phyloP scores from a whole-genome alignment of 2,113 vertebrate species.

The Varanus komodoensis region DNA sequence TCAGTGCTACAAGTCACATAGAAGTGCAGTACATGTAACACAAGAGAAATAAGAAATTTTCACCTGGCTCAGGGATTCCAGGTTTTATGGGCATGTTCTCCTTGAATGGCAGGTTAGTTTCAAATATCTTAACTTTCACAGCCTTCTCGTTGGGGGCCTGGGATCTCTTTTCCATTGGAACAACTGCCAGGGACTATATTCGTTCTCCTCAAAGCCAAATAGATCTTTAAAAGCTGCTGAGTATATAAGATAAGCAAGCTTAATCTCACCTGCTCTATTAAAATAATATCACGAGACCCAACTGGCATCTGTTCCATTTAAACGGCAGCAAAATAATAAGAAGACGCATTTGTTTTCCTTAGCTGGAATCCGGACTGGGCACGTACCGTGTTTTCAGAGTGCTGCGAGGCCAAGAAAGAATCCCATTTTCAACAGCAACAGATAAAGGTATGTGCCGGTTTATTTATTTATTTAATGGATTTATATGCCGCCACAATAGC shows the following conservation, averaged over 20 bases:
- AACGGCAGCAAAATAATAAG: neutral
- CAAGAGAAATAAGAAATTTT: too few relatives aligned
- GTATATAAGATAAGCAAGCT: neutral
- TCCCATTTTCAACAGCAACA: constrained; percentile 58
- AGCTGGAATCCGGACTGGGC: constrained; percentile 29
- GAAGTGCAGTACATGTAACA: too few relatives aligned
- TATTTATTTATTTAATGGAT: too few relatives aligned
- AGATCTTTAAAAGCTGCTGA: constrained; percentile 46
- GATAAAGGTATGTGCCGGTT: constrained; percentile 54
- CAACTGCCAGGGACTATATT: neutral
- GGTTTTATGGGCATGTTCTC: too few relatives aligned
- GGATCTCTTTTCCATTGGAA: constrained; percentile 34
- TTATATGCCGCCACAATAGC: too few relatives aligned
- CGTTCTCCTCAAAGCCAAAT: constrained; percentile 42
- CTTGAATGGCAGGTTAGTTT: too few relatives aligned
- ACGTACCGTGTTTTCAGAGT: neutral
- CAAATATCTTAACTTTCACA: too few relatives aligned
- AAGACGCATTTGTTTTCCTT: neutral
- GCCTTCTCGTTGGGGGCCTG: neutral
- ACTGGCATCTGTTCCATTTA: neutral
- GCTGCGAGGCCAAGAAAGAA: constrained; percentile 43
- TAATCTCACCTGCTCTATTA: constrained; percentile 43
- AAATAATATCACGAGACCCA: constrained; percentile 15
- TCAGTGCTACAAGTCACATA: too few relatives aligned
- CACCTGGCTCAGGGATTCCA: too few relatives aligned